A percentile compares a stretch with the other conserved stretches of the same genome.
Conservation (phyloP, 2,113 vertebrate genomes). For the Reinhardtius hippoglossoides region DNA sequence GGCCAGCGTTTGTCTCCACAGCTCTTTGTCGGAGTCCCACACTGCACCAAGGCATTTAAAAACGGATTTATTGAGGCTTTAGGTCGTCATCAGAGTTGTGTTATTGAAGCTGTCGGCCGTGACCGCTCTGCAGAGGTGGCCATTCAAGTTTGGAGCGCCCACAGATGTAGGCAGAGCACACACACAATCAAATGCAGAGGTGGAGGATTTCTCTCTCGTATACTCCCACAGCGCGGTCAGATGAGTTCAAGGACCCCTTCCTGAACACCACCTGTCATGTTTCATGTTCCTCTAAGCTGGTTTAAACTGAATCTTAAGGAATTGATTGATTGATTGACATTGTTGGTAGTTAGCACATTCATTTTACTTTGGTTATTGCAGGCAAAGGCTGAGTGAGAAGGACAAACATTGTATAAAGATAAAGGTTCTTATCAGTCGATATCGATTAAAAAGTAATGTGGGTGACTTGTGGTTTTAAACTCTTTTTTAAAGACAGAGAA, state of each 20-base stretch:
- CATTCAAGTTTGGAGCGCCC: conserved; percentile 57
- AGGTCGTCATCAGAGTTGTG: conserved; percentile 71
- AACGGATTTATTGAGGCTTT: conserved; percentile 79
- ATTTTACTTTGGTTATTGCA: too few relatives aligned
- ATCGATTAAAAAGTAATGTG: too few relatives aligned
- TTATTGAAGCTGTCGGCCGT: conserved; percentile 72
- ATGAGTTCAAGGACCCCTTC: not conserved
- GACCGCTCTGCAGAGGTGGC: conserved; percentile 68
- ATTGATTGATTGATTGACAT: not conserved
- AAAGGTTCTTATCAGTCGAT: too few relatives aligned
- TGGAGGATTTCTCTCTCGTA: not conserved
- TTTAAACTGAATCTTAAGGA: not conserved
- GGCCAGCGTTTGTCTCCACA: conserved; percentile 58
- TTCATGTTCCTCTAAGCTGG: conserved; percentile 9
- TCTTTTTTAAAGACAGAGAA: too few relatives aligned
- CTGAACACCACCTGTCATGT: conserved; percentile 7
- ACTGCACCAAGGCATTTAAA: conserved; percentile 77
- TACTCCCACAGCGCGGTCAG: not conserved
- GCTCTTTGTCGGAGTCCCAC: conserved; percentile 73
- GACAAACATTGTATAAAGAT: too few relatives aligned
- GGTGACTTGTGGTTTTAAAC: too few relatives aligned
- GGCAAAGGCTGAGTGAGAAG: too few relatives aligned
- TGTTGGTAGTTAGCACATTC: too few relatives aligned
- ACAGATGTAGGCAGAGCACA: conserved; percentile 72
- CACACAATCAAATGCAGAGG: not conserved